These are phyloP conservation scores for Lithobates pipiens DNA, from an alignment of 2,797 vertebrate species.

Conservation along the genomic window DNA sequence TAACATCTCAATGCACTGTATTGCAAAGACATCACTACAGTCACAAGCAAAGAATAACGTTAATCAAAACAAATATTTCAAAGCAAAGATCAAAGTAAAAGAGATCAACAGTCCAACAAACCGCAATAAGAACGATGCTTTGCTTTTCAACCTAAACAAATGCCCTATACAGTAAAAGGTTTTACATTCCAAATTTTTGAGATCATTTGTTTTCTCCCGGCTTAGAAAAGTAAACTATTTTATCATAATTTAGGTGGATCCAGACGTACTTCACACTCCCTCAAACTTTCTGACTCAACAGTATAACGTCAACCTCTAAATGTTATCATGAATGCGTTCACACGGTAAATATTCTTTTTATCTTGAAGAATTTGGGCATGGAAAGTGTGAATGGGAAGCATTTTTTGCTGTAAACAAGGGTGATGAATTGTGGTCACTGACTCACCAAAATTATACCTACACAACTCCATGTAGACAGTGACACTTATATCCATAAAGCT, in stretches of 20 bases:
- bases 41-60: no score
- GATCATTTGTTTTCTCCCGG: neutral
- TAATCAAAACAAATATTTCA: no score
- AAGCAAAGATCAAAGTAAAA: no score
- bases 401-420: conserved; percentile 50
- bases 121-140: no score
- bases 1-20: no score
- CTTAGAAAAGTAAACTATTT: neutral
- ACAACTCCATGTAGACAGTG: conserved; percentile 53
- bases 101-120: no score
- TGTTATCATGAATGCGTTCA: conserved; percentile 32
- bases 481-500: conserved; percentile 34
- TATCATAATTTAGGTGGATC: conserved; percentile 18
- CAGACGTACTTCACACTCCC: neutral
- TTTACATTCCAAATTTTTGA: neutral
- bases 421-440: conserved; percentile 50
- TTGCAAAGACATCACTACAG: no score
- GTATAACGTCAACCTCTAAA: conserved; percentile 17
- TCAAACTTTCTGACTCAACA: conserved; percentile 1
- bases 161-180: neutral
- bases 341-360: neutral
- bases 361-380: neutral
- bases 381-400: conserved; percentile 41
- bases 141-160: neutral
- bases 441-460: conserved; percentile 43